Base-by-base conservation (phyloP, 2,888 invertebrate species). In the Polydesmus complanatus region DNA sequence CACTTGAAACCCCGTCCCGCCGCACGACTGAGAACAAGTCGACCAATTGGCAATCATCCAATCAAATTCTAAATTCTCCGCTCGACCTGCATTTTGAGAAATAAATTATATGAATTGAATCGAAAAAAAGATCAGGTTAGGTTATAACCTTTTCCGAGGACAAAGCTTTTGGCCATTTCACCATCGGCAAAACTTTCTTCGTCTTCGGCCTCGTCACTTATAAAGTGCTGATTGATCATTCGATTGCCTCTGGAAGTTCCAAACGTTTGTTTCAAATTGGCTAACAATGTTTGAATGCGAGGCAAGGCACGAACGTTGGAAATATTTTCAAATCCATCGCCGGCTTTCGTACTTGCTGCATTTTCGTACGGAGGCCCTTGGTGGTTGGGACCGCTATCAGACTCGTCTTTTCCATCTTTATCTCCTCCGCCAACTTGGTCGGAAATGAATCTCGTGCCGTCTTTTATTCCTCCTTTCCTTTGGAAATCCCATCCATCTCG, bases 21-120 rank as follows among this genome's bases (percentile, higher is more conserved):
- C 88, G 69, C 93, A 94, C 0, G 83, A 82, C 66, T 86, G 84
- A 1, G 86, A 88, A 72, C 94, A 94, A 18, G 82, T 79, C 0
- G 90, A 86, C 94, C 94, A 95, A 11, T 85, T 83, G 0, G 86
- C 84, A 14, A 85, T 81, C 70, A 81, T 79, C 91, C 91, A 92
- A 66, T 83, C 82, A 72, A 86, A 89, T 68, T 82, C 76, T 66
- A 83, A 69, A 68, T 78, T 75, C 64, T 73, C 72, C 64, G 74
- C 67, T 57, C 70, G 72, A 14, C 72, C 73, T 70, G 64, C 27
- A n/a, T n/a, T n/a, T n/a, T 64, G 64, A 49, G 22, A 53, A 48
- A 49, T 14, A 14, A 51, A 47, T 14, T 47, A 14, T 14, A 11
- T 47, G 48, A 14, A 14, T 47, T 47, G 48, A 11, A 47, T 14